These are phyloP conservation scores for Achatina immaculata DNA, from an alignment of 1,140 invertebrate species.

Conservation along the genomic window DNA sequence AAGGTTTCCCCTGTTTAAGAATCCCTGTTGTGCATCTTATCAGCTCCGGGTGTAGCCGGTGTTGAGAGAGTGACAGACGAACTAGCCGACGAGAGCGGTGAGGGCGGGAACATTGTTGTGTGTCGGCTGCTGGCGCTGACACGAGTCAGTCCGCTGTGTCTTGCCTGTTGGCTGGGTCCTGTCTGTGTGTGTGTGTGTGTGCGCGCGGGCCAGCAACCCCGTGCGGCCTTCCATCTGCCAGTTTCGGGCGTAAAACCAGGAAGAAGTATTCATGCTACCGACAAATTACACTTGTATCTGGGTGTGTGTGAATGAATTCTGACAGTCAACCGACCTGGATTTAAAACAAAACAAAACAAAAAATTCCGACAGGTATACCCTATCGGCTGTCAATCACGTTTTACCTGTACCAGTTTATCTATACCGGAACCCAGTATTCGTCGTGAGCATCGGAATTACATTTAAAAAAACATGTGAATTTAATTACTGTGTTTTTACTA, in stretches of 20 bases:
- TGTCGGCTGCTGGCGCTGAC: background rate
- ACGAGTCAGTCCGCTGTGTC: constrained; percentile 10
- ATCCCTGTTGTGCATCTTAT: background rate
- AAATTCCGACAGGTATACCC: no score
- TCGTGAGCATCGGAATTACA: background rate
- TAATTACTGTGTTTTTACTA: background rate
- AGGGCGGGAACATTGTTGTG: constrained; percentile 6
- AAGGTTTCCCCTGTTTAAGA: no score
- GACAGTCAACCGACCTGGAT: no score
- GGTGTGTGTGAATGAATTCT: no score
- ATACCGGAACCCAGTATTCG: no score
- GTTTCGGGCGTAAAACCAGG: background rate
- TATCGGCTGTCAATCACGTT: background rate
- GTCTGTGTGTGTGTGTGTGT: background rate
- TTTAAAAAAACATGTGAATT: no score
- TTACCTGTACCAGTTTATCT: background rate
- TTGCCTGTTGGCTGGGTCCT: no score
- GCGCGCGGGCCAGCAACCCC: background rate
- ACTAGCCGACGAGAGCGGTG: background rate
- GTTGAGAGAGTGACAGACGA: constrained; percentile 16
- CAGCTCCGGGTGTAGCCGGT: background rate
- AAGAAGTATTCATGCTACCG: background rate
- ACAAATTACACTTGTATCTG: background rate
- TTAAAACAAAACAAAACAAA: no score
- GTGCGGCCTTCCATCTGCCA: background rate